A percentile compares a stretch with the other conserved stretches of the same genome.
These are phyloP conservation scores for Drosophila vallismaia DNA, from an alignment of 2,888 invertebrate species.

Conservation along the genomic window DNA sequence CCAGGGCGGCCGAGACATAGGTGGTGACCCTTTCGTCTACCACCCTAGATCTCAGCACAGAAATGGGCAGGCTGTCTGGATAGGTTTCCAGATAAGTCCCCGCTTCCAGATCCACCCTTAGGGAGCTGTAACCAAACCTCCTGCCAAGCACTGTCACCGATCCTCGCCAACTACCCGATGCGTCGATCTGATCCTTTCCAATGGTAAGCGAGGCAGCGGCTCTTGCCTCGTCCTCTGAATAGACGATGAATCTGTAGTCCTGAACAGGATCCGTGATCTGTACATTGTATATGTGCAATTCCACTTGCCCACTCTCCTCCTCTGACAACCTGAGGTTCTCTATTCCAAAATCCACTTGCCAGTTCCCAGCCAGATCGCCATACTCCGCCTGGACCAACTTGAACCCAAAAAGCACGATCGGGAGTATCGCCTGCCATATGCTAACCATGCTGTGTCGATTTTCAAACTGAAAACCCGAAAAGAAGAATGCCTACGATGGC, in stretches of 20 bases:
- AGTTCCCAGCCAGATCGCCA: slow-evolving; percentile 56
- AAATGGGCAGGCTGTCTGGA: slow-evolving; percentile 31
- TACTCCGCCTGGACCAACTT: slow-evolving; percentile 19
- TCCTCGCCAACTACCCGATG: slow-evolving; percentile 52
- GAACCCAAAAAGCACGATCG: neutral
- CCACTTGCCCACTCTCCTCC: slow-evolving; percentile 13
- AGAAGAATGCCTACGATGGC: neutral
- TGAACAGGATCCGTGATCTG: slow-evolving; percentile 3
- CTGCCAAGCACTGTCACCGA: slow-evolving; percentile 41
- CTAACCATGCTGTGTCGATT: slow-evolving; percentile 26
- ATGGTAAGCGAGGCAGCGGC: slow-evolving; percentile 24
- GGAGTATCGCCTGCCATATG: neutral
- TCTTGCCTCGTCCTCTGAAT: slow-evolving; percentile 20
- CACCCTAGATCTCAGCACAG: slow-evolving; percentile 47
- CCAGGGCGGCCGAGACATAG: slow-evolving; percentile 88
- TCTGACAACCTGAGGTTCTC: slow-evolving; percentile 26
- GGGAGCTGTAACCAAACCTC: slow-evolving; percentile 55
- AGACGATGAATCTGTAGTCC: slow-evolving; percentile 49
- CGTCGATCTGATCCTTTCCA: slow-evolving; percentile 8
- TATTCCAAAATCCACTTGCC: slow-evolving; percentile 55
- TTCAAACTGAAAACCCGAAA: slow-evolving; percentile 16
- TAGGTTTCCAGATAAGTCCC: slow-evolving; percentile 26
- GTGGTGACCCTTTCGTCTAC: slow-evolving; percentile 87
- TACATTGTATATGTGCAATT: slow-evolving; percentile 46
- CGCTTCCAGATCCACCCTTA: slow-evolving; percentile 35